phyloP scores from a whole-genome alignment of 2,113 vertebrate genomes.

The Lota lota region DNA sequence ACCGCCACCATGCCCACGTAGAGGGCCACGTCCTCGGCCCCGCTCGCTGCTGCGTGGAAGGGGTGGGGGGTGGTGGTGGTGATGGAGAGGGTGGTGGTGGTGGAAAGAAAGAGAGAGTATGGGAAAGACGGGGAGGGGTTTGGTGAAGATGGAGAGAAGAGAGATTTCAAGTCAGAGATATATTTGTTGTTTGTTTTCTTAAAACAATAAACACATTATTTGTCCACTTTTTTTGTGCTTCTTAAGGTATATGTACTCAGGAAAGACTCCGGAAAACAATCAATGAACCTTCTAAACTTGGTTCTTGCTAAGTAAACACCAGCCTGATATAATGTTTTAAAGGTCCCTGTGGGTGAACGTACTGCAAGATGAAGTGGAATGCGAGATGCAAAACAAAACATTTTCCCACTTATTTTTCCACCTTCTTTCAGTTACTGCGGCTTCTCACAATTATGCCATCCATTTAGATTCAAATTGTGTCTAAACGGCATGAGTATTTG shows the following conservation, averaged over 20 bases:
- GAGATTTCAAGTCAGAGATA: no score
- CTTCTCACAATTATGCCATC: constrained; percentile 6
- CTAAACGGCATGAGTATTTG: background rate
- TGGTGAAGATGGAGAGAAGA: no score
- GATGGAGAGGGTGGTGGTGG: background rate
- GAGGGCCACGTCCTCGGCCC: constrained; percentile 89
- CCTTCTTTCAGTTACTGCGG: background rate
- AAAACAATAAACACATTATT: no score
- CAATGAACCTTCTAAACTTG: background rate
- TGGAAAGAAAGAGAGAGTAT: constrained; percentile 6
- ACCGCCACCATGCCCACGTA: constrained; percentile 93
- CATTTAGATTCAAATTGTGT: background rate
- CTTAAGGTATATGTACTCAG: background rate
- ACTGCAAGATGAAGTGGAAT: background rate
- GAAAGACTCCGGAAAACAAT: background rate
- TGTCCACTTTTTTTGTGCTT: background rate
- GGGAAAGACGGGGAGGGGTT: no score
- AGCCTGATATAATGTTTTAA: constrained; percentile 5
- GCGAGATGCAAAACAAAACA: no score
- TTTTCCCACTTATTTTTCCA: no score
- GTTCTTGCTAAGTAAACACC: background rate
- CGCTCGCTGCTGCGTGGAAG: constrained; percentile 70
- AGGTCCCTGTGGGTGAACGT: constrained; percentile 1
- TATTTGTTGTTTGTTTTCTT: no score
- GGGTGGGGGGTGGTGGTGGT: background rate